These are phyloP conservation scores for Mugil cephalus DNA, from an alignment of 2,113 vertebrate species.

Conservation along the genomic window DNA sequence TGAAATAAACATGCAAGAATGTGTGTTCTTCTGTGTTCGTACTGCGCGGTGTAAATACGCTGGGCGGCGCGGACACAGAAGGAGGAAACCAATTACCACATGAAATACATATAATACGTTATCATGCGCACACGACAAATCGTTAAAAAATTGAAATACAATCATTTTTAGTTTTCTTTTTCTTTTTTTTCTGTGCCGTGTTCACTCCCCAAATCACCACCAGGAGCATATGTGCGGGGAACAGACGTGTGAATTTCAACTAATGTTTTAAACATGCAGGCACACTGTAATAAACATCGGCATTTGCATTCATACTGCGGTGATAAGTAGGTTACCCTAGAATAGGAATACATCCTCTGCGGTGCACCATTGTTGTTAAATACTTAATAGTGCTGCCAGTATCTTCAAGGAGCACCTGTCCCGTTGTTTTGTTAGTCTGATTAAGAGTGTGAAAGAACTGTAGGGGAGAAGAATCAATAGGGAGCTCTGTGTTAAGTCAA, in stretches of 20 bases:
- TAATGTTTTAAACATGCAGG: constrained; percentile 74
- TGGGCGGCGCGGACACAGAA: neutral
- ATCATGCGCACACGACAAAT: neutral
- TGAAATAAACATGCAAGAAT: constrained; percentile 30
- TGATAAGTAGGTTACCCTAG: constrained; percentile 80
- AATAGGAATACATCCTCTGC: constrained; percentile 74
- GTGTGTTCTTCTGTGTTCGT: constrained; percentile 12
- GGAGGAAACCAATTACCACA: constrained; percentile 26
- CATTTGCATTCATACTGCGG: constrained; percentile 67
- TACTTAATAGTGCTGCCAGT: constrained; percentile 81
- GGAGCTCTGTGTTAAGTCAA: constrained; percentile 74
- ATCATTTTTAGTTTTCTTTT: constrained; percentile 14
- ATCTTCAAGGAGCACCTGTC: constrained; percentile 82
- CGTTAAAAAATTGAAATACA: constrained; percentile 24
- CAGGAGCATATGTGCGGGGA: constrained; percentile 19
- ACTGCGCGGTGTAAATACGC: constrained; percentile 16
- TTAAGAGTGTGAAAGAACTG: constrained; percentile 78
- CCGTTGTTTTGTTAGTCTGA: constrained; percentile 79
- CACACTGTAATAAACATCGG: constrained; percentile 70
- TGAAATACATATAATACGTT: constrained; percentile 10
- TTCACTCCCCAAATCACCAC: constrained; percentile 16
- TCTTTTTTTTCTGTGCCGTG: neutral
- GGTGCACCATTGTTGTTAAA: constrained; percentile 79
- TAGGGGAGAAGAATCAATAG: constrained; percentile 66
- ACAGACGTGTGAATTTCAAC: constrained; percentile 53